Evolutionary conservation across 2,113 vertebrate species (phyloP).

Genomic region (Pyrgilauda ruficollis): DNA sequence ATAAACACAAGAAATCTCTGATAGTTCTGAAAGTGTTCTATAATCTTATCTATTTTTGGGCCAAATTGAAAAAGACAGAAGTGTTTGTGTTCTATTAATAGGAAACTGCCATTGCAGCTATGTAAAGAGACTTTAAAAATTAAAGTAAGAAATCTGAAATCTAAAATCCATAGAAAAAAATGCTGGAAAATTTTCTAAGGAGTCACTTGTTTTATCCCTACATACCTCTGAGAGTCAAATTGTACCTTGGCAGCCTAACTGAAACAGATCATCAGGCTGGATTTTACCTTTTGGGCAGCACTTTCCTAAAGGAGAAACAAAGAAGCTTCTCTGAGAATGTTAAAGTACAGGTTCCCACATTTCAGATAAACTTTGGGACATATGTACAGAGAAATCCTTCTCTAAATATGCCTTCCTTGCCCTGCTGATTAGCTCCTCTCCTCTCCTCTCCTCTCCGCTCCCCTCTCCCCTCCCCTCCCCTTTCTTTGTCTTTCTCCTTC

Average conservation of each 20-base stretch:
- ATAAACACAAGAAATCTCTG: conserved; percentile 18
- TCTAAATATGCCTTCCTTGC: not conserved
- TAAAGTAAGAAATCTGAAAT: not conserved
- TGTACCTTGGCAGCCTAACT: not conserved
- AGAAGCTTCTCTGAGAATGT: not conserved
- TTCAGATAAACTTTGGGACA: not conserved
- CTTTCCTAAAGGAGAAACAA: not conserved
- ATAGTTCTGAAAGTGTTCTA: conserved; percentile 2
- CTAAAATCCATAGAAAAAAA: not conserved
- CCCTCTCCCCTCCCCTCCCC: too few relatives aligned
- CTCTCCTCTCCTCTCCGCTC: not conserved
- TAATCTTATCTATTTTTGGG: not conserved
- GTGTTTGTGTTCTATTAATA: not conserved
- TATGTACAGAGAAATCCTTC: not conserved
- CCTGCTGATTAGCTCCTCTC: not conserved
- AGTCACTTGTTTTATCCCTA: not conserved
- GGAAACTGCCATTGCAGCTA: not conserved
- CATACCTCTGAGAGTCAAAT: not conserved
- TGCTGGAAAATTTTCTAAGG: not conserved
- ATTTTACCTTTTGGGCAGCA: not conserved
- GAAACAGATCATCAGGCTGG: not conserved
- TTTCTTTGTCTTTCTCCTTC: not conserved
- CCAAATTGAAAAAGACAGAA: not conserved
- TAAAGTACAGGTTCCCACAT: not conserved
- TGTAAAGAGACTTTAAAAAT: not conserved